phyloP scores from a whole-genome alignment of 2,888 invertebrate species.

The Drosophila subquinaria region DNA sequence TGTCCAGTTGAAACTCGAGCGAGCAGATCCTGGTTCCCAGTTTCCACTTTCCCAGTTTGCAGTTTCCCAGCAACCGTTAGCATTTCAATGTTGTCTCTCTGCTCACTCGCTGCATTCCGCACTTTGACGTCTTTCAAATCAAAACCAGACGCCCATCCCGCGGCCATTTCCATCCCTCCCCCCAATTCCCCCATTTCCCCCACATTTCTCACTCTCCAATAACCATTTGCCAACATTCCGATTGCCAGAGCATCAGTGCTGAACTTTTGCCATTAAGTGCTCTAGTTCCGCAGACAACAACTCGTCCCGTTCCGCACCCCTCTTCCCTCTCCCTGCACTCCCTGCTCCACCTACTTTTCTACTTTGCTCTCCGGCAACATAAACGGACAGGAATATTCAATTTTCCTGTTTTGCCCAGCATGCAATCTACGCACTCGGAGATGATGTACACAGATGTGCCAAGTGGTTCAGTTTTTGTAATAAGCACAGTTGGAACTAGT shows the following conservation, averaged over 20 bases:
- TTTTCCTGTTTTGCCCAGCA: conserved; percentile 36
- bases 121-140: conserved; percentile 79
- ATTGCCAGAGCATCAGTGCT: conserved; percentile 45
- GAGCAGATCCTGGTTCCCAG: conserved; percentile 11
- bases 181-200: neutral
- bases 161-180: neutral
- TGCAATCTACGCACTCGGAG: conserved; percentile 27
- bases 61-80: conserved; percentile 17
- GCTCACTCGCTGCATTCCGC: conserved; percentile 48
- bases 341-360: neutral
- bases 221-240: conserved; percentile 29
- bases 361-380: neutral
- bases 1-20: conserved; percentile 34
- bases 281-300: conserved; percentile 52
- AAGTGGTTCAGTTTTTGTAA: conserved; percentile 9
- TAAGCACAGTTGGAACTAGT: conserved; percentile 28
- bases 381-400: conserved; percentile 37
- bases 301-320: neutral
- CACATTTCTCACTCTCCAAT: conserved; percentile 4
- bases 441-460: conserved; percentile 15
- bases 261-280: conserved; percentile 62
- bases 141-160: conserved; percentile 67
- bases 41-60: neutral
- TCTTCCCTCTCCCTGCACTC: neutral
- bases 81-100: conserved; percentile 11